Evolutionary conservation across 1,140 invertebrate genomes (phyloP).

Genomic region (Euborellia annulipes): DNA sequence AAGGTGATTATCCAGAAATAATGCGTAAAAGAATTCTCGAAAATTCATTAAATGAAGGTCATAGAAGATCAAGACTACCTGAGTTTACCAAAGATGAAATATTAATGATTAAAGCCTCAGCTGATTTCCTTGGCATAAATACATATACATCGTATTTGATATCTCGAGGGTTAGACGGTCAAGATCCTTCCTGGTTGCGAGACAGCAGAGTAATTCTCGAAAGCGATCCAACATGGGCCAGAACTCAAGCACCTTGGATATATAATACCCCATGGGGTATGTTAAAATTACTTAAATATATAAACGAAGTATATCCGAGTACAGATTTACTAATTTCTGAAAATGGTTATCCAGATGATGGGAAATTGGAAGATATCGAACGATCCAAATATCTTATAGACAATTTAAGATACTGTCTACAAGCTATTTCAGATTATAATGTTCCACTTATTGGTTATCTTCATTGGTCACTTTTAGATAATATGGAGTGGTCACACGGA

Average conservation of each 20-base stretch:
- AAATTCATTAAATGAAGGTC: conserved; percentile 29
- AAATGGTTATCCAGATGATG: conserved; percentile 36
- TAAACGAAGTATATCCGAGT: conserved; percentile 29
- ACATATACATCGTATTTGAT: conserved; percentile 21
- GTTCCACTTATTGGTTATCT: conserved; percentile 41
- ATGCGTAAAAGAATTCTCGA: conserved; percentile 29
- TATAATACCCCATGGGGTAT: conserved; percentile 26
- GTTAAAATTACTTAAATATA: conserved; percentile 27
- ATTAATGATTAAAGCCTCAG: conserved; percentile 26
- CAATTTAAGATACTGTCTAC: conserved; percentile 23
- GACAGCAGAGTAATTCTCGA: background rate
- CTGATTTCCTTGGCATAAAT: conserved; percentile 29
- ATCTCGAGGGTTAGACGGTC: background rate
- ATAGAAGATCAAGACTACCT: conserved; percentile 31
- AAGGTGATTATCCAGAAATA: conserved; percentile 36
- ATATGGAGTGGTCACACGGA: conserved; percentile 55
- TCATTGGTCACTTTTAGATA: conserved; percentile 59
- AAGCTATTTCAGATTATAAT: conserved; percentile 27
- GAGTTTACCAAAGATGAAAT: conserved; percentile 29
- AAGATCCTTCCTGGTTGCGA: background rate
- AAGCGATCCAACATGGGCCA: conserved; percentile 3
- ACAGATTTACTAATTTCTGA: conserved; percentile 33
- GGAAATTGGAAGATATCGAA: conserved; percentile 32
- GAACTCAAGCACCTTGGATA: conserved; percentile 4
- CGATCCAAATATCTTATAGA: conserved; percentile 27